Base-by-base conservation (phyloP, 1,140 invertebrate species). In the Helicoverpa zea region DNA sequence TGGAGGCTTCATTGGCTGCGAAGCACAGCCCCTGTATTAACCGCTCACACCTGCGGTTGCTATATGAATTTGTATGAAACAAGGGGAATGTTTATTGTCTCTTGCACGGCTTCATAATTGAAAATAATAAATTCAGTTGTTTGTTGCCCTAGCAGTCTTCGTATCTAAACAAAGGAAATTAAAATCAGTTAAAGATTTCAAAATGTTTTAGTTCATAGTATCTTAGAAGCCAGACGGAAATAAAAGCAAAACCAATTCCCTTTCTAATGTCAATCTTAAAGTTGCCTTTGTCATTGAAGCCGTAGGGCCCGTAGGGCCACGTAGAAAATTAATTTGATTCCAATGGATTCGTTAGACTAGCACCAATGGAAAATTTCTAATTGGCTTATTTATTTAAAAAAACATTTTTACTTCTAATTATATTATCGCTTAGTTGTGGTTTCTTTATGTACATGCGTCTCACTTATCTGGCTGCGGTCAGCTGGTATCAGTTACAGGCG, bases 31-130 rank as follows among this genome's bases (percentile, higher is more conserved):
- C 30, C 73, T 66, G 64, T 23, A 16, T 58, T 82, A 77, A 80
- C 72, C 58, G 18, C 61, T 80, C 68, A 64, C 81, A 84, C 78
- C 80, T 84, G 83, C 81, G 77, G 74, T 80, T 68, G 54, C 64
- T 51, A 70, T 51, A 70, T 79, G 52, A 79, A 79, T 59, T 70
- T 72, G 72, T 61, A 35, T 64, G 16, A 52, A 14, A 23, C 23
- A 29, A 49, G 61, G 75, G 74, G 18, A 30, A 72, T 75, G n/a
- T 61, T 75, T 75, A 75, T 75, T 75, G 13, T 52, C 68, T 52
- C 23, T 54, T 52, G 52, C 23, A 54, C 13, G 13, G 49, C 68
- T 54, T 52, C 68, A 72, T 72, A 30, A 72, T 54, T 54, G 68
- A 72, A 72, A 30, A 52, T 51, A 51, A 52, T 72, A 54, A 72